Conservation (phyloP, 2,797 vertebrate genomes). For the Gallirallus australis region DNA sequence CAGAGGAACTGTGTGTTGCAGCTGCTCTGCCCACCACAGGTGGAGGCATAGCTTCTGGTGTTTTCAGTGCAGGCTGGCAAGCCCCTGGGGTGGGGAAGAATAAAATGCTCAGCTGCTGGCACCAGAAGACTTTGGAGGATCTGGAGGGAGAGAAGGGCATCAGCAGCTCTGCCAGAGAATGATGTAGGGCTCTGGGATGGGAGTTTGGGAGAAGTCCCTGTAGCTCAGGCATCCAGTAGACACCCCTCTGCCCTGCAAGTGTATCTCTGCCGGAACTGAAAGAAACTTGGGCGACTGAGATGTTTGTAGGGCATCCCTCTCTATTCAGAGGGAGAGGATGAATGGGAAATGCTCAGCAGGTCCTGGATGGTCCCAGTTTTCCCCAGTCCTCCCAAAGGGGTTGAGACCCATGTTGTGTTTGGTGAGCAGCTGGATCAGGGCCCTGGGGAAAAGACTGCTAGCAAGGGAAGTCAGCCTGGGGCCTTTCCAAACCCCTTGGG, state of each 20-base stretch:
- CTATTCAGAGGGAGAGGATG: neutral
- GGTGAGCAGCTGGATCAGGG: neutral
- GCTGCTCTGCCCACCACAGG: neutral
- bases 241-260: neutral
- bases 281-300: neutral
- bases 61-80: neutral
- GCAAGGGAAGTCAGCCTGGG: neutral
- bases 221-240: neutral
- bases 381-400: neutral
- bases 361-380: neutral
- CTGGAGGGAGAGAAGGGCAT: neutral
- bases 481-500: neutral
- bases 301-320: neutral
- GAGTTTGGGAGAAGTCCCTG: neutral
- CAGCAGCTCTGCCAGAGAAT: neutral
- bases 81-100: neutral
- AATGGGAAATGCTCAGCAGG: neutral
- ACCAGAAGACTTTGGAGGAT: neutral
- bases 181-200: neutral
- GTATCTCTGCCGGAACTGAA: neutral
- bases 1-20: neutral
- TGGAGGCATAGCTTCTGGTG: neutral
- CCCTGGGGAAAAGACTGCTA: neutral
- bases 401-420: neutral
- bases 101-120: neutral